Percentiles rank a stretch among this genome's conserved stretches.
Evolutionary conservation across 2,888 invertebrate genomes (phyloP).

Genomic region (Parapristionchus giblindavisi): DNA sequence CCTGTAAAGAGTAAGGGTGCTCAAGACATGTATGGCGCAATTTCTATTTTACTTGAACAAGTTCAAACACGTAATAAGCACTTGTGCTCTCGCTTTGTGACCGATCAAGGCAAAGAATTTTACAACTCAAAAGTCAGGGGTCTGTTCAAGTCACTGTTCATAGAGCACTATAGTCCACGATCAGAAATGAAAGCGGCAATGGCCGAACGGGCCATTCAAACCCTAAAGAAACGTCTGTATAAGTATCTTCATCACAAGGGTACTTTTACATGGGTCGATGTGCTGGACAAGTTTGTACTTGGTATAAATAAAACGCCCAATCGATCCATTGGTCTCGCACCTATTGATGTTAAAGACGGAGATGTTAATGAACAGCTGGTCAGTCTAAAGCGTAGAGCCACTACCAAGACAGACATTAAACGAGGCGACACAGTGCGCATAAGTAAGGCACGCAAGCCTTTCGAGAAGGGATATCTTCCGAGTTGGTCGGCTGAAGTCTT

Average conservation of each 20-base stretch:
- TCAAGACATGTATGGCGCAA: not conserved
- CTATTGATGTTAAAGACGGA: not conserved
- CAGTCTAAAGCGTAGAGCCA: not conserved
- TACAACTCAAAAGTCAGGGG: not conserved
- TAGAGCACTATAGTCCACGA: not conserved
- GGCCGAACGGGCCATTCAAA: conserved; percentile 14
- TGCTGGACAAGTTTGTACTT: not conserved
- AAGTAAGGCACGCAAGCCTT: not conserved
- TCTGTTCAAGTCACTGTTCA: not conserved
- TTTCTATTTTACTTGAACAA: not conserved
- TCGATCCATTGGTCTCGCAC: not conserved
- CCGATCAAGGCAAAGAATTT: conserved; percentile 1
- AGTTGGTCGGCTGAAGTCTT: not conserved
- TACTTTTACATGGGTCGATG: not conserved
- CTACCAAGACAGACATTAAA: not conserved
- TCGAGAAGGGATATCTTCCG: not conserved
- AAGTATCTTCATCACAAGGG: not conserved
- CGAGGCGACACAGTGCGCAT: conserved; percentile 4
- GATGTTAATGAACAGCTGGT: not conserved
- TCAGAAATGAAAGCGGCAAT: conserved; percentile 1
- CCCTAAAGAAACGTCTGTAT: not conserved
- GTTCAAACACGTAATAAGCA: not conserved
- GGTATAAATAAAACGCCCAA: not conserved
- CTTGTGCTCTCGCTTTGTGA: conserved; percentile 4
- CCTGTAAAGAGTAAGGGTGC: not conserved